Evolutionary conservation across 2,888 invertebrate genomes (phyloP).

Genomic region (Zhuqinia jingwanae): DNA sequence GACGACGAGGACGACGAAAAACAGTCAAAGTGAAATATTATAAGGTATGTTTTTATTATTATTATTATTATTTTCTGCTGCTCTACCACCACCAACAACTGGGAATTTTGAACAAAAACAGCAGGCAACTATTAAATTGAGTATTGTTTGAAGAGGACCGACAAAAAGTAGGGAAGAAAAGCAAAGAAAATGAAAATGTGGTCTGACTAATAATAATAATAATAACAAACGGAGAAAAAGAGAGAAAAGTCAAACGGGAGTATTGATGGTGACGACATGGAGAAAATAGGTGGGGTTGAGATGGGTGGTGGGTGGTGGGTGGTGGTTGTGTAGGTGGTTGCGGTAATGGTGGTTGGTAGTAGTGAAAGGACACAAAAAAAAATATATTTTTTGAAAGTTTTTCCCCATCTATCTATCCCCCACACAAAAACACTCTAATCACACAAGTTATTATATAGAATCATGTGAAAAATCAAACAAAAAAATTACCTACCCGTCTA

Average conservation of each 20-base stretch:
- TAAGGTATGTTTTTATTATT: not conserved
- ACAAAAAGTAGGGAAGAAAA: not conserved
- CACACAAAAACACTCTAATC: conserved; percentile 12
- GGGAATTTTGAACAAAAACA: conserved; percentile 38
- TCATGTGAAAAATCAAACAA: conserved; percentile 51
- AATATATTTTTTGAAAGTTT: not conserved
- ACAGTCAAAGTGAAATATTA: not conserved
- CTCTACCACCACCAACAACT: not conserved
- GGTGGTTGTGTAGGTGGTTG: too few species aligned
- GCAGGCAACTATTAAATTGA: conserved; percentile 66
- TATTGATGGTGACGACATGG: not conserved
- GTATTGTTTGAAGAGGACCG: conserved; percentile 64
- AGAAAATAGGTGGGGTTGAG: not conserved
- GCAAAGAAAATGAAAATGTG: conserved; percentile 36
- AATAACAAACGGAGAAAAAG: conserved; percentile 25
- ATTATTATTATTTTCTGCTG: not conserved
- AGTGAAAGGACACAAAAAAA: not conserved
- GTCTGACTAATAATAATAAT: conserved; percentile 30
- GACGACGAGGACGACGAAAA: too few species aligned
- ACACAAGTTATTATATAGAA: conserved; percentile 26
- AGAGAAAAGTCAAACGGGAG: conserved; percentile 56
- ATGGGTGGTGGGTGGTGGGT: too few species aligned
- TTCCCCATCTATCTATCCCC: not conserved
- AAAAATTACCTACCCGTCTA: conserved; percentile 1
- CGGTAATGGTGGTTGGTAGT: too few species aligned